A percentile compares a stretch with the other conserved stretches of the same genome.
Conservation (phyloP, 2,888 invertebrate species). For the Drosophila picticornis region DNA sequence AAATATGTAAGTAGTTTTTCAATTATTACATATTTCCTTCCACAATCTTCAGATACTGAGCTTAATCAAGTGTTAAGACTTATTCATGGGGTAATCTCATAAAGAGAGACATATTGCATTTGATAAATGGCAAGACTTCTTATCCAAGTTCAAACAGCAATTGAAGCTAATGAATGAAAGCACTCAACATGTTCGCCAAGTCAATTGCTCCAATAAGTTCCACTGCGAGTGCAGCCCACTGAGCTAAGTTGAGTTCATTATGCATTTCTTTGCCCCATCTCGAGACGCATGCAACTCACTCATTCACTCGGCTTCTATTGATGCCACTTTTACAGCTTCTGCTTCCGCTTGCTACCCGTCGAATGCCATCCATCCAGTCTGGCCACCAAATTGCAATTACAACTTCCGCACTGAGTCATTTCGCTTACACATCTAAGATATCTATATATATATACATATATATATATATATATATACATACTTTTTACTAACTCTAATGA, state of each 20-base stretch:
- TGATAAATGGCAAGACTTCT: conserved; percentile 5
- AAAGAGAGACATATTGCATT: too few species aligned
- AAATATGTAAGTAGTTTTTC: background rate
- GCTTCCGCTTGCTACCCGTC: conserved; percentile 13
- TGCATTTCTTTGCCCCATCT: conserved; percentile 29
- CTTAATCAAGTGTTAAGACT: background rate
- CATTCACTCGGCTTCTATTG: conserved; percentile 23
- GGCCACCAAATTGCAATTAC: conserved; percentile 59
- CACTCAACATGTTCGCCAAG: conserved; percentile 29
- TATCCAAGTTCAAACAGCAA: conserved; percentile 30
- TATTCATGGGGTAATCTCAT: background rate
- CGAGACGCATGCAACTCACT: conserved; percentile 7
- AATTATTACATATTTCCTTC: background rate
- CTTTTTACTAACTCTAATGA: conserved; percentile 45
- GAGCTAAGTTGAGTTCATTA: conserved; percentile 37
- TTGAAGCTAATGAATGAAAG: conserved; percentile 34
- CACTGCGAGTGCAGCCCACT: conserved; percentile 11
- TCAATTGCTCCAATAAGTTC: conserved; percentile 42
- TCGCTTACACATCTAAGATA: background rate
- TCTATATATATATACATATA: background rate
- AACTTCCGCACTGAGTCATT: conserved; percentile 71
- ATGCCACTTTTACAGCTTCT: conserved; percentile 15
- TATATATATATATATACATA: background rate
- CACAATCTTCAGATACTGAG: background rate
- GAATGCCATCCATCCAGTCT: conserved; percentile 12